Percentiles rank a stretch among this genome's conserved stretches.
These are phyloP conservation scores for Oncorhynchus tshawytscha DNA, from an alignment of 2,113 vertebrate genomes.

Conservation along the genomic window DNA sequence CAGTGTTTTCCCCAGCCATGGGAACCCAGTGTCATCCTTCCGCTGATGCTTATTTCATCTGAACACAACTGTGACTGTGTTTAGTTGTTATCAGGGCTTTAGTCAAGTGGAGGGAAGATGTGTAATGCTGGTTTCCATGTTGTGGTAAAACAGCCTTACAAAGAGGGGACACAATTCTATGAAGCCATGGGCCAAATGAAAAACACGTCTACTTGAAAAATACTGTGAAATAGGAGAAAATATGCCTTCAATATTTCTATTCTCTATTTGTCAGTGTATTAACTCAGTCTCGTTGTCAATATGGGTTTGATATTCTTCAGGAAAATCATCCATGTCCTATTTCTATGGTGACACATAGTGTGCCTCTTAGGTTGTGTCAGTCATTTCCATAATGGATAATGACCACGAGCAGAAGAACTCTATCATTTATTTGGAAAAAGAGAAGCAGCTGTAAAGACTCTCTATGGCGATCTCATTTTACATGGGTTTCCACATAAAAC, in stretches of 20 bases:
- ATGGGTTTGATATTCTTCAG: neutral
- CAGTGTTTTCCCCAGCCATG: conserved; percentile 1
- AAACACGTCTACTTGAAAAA: too few species aligned
- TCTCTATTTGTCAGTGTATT: too few species aligned
- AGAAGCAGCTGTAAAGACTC: conserved; percentile 27
- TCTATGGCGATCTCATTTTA: conserved; percentile 34
- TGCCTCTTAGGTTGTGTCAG: neutral
- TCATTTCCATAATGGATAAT: conserved; percentile 29
- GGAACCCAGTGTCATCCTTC: neutral
- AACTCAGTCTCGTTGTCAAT: too few species aligned
- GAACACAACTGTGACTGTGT: neutral
- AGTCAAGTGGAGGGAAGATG: neutral
- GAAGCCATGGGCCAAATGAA: neutral
- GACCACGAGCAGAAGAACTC: conserved; percentile 22
- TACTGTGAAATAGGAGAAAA: too few species aligned
- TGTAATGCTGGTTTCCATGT: neutral
- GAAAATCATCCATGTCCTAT: neutral
- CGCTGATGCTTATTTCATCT: neutral
- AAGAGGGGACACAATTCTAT: neutral
- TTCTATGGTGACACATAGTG: neutral
- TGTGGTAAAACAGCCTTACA: neutral
- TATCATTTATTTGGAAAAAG: conserved; percentile 53
- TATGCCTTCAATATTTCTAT: too few species aligned
- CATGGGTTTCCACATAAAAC: conserved; percentile 46
- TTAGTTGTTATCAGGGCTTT: neutral